phyloP scores from a whole-genome alignment of 1,140 invertebrate species.

The Phthorimaea operculella region DNA sequence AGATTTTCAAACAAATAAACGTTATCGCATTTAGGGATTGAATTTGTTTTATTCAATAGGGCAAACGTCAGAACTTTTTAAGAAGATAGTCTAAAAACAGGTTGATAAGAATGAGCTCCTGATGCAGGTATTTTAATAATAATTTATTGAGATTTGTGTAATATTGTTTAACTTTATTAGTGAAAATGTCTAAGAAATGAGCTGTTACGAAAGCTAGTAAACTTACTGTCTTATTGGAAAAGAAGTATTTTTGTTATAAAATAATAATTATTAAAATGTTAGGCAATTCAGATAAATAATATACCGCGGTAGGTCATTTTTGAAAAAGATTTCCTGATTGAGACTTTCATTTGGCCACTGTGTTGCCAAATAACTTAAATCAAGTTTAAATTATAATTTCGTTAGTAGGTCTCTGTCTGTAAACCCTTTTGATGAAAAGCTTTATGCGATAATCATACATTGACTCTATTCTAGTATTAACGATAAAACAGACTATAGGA shows the following conservation, averaged over 20 bases:
- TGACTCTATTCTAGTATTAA: background rate
- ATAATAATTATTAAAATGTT: no score
- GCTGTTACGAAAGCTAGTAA: constrained; percentile 4
- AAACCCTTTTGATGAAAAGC: constrained; percentile 5
- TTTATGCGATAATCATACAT: background rate
- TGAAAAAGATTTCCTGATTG: background rate
- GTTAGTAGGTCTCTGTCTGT: background rate
- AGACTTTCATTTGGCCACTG: constrained; percentile 4
- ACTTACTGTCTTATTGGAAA: background rate
- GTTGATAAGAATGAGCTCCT: no score
- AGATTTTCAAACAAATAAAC: no score
- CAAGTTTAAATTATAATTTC: constrained; percentile 7
- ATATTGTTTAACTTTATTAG: constrained; percentile 5
- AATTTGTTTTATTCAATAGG: no score
- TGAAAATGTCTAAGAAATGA: background rate
- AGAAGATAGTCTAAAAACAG: no score
- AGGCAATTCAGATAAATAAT: no score
- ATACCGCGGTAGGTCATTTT: no score
- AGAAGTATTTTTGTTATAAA: no score
- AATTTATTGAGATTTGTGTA: background rate
- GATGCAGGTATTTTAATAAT: constrained; percentile 4
- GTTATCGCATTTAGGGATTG: no score
- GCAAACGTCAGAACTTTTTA: no score
- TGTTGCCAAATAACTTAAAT: background rate
- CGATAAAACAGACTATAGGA: background rate